Evolutionary conservation across 2,888 invertebrate genomes (phyloP), one percentile per base, ranked within the genome.

Genomic region (Autographa pulchrina): DNA sequence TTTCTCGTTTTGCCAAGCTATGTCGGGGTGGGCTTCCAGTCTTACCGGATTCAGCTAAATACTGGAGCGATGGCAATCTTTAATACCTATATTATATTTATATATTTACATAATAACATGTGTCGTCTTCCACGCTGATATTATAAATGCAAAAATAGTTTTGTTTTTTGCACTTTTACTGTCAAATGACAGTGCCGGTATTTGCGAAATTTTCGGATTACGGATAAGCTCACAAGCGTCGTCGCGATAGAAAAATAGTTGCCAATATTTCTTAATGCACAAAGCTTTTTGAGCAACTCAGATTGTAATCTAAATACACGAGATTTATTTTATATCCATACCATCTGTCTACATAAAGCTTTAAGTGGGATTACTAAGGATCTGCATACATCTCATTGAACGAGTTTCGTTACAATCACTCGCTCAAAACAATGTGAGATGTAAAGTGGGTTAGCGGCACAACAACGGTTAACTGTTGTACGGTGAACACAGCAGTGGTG

Each of bases 361-460:
- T 5, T 25, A 61, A 18, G 61, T 38, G 61, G 61, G 38, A 48
- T 43, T 18, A 61, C 13, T 18, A 32, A 48, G 32, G 32, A 48
- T 48, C 20, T 66, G 31, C 11, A 66, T 38, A 61, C 31, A n/a
- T 20, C 31, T 16, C 16, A 63, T 75, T 59, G 58, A 69, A 72
- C 74, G 63, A 67, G 52, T 35, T 52, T 70, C 48, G 56, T 54
- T 60, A 68, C 70, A 70, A 68, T 74, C 66, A 60, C 61, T 58
- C 54, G 70, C 56, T 70, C 56, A 71, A 64, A 75, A 83, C 85
- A 83, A 83, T 83, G 70, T 68, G 73, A 76, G 63, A 72, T 72
- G 69, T 67, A 86, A 85, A 85, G 81, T 82, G 75, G 88, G 88
- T 85, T 82, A 86, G 65, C 77, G 72, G 84, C 74, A 78, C 85